These are phyloP conservation scores for Selenia dentaria DNA, from an alignment of 2,888 invertebrate species.

Conservation along the genomic window DNA sequence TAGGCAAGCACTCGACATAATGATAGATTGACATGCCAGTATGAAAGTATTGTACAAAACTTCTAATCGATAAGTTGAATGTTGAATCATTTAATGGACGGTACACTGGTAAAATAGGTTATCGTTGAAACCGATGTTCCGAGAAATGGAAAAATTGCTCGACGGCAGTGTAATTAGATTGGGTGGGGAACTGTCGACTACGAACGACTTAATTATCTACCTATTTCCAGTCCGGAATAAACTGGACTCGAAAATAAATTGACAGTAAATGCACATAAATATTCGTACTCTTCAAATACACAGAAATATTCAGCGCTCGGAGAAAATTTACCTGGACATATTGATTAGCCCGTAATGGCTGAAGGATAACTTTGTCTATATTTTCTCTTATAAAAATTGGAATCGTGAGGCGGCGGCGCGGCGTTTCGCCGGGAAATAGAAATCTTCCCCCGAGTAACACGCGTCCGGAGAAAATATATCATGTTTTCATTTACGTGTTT, in stretches of 20 bases:
- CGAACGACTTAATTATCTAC: neutral
- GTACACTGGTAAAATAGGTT: constrained; percentile 19
- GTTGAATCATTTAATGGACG: constrained; percentile 9
- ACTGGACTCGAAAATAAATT: constrained; percentile 1
- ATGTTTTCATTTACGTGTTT: constrained; percentile 40
- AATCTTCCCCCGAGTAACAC: constrained; percentile 23
- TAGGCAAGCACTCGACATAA: constrained; percentile 19
- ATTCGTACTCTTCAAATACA: neutral
- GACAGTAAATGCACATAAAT: neutral
- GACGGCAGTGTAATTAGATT: constrained; percentile 13
- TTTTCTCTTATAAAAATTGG: constrained; percentile 6
- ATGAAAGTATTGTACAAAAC: constrained; percentile 30
- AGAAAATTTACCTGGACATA: neutral
- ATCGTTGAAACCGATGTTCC: constrained; percentile 21
- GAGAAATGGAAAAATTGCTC: constrained; percentile 25
- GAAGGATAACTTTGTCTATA: constrained; percentile 3
- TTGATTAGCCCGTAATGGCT: constrained; percentile 7
- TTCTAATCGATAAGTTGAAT: constrained; percentile 27
- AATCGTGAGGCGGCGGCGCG: neutral
- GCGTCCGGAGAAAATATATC: constrained; percentile 25
- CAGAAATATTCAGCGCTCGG: neutral
- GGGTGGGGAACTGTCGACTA: constrained; percentile 3
- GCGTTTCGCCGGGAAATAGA: constrained; percentile 17
- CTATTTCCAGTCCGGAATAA: constrained; percentile 10
- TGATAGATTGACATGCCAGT: constrained; percentile 20